Conservation (phyloP, 1,140 invertebrate species). For the Philaenus spumarius region DNA sequence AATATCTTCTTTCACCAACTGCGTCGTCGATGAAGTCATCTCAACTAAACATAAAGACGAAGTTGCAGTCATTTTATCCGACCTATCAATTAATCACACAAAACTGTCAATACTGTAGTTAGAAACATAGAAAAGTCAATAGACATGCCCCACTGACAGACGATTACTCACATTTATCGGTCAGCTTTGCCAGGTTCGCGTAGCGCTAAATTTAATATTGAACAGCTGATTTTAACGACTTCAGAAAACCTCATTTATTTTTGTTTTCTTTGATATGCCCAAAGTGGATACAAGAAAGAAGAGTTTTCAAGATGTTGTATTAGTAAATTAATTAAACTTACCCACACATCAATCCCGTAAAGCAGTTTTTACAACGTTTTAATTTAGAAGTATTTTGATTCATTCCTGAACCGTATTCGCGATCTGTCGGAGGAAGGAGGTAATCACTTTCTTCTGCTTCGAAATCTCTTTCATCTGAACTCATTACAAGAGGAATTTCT, state of each 20-base stretch:
- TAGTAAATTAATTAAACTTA: not conserved
- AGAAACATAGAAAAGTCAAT: not conserved
- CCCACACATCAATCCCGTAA: conserved; percentile 15
- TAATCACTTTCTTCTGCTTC: conserved; percentile 44
- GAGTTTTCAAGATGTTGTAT: too few relatives aligned
- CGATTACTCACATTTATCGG: not conserved
- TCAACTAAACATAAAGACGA: conserved; percentile 34
- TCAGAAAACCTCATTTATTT: too few relatives aligned
- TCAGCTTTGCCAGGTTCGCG: not conserved
- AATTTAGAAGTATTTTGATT: not conserved
- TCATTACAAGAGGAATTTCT: conserved; percentile 41
- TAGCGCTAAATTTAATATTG: not conserved
- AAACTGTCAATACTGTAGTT: conserved; percentile 1
- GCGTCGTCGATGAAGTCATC: conserved; percentile 34
- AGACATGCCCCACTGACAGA: not conserved
- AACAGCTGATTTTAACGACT: conserved; percentile 1
- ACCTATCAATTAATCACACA: not conserved
- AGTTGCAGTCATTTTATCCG: conserved; percentile 18
- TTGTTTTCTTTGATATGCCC: too few relatives aligned
- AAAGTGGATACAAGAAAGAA: too few relatives aligned
- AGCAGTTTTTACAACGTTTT: conserved; percentile 9
- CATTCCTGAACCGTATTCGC: conserved; percentile 2
- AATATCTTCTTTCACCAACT: conserved; percentile 50
- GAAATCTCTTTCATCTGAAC: conserved; percentile 36
- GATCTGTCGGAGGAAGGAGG: conserved; percentile 34